Conservation (phyloP, 2,113 vertebrate genomes). For the Mystacornis crossleyi region DNA sequence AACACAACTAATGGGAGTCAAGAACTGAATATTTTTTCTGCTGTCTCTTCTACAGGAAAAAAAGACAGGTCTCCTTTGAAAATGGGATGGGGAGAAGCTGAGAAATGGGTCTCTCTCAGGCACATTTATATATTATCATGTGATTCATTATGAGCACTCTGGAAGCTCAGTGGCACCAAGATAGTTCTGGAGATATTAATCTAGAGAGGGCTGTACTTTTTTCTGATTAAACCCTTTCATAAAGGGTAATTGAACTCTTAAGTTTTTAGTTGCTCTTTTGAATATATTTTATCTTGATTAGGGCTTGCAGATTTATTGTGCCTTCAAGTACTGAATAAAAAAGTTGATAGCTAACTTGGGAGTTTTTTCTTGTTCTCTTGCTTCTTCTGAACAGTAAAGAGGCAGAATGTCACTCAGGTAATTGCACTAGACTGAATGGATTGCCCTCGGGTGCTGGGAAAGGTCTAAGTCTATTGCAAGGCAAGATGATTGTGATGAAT, state of each 20-base stretch:
- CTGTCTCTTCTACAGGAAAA: not conserved
- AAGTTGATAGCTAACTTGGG: not conserved
- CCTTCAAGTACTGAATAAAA: not conserved
- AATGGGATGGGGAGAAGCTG: not conserved
- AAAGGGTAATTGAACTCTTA: not conserved
- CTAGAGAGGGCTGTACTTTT: not conserved
- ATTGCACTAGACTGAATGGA: slow-evolving; percentile 36
- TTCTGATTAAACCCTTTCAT: not conserved
- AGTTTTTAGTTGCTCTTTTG: not conserved
- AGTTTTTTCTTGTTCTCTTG: slow-evolving; percentile 6
- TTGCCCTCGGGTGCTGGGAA: slow-evolving; percentile 43
- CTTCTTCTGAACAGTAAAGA: slow-evolving; percentile 4
- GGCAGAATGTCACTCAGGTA: slow-evolving; percentile 25
- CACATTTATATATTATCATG: not conserved
- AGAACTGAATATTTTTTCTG: not conserved
- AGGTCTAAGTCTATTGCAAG: slow-evolving; percentile 57
- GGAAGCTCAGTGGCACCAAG: not conserved
- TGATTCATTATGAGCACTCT: not conserved
- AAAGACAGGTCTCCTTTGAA: not conserved
- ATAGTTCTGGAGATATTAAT: not conserved
- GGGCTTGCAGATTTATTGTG: not conserved
- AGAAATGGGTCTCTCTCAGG: not conserved
- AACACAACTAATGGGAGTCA: not conserved
- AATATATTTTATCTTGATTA: not conserved
- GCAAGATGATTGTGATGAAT: slow-evolving; percentile 66